Conservation (phyloP, 2,888 invertebrate species). For the Tetragnatha montana region DNA sequence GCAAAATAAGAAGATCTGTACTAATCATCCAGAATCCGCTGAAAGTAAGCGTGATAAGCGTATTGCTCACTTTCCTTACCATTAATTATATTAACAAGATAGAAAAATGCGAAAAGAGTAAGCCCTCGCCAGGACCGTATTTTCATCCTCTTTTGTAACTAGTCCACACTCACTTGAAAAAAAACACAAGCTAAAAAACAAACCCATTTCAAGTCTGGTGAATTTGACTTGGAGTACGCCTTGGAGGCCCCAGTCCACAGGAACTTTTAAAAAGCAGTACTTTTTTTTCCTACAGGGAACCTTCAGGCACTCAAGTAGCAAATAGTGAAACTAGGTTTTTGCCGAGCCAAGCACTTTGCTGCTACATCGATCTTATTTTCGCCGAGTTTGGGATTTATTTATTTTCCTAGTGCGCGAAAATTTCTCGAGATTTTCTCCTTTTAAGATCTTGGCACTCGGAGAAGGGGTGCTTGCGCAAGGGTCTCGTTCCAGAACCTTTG, state of each 20-base stretch:
- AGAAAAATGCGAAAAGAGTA: background rate
- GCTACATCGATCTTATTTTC: slow-evolving; percentile 50
- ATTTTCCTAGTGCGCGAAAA: slow-evolving; percentile 38
- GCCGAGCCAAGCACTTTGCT: slow-evolving; percentile 50
- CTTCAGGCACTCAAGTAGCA: slow-evolving; percentile 49
- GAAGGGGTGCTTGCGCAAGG: slow-evolving; percentile 23
- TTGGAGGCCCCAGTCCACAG: background rate
- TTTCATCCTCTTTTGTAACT: too few relatives aligned
- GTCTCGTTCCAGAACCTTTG: slow-evolving; percentile 34
- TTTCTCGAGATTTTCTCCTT: slow-evolving; percentile 34
- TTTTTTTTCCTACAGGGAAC: slow-evolving; percentile 14
- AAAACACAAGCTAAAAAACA: slow-evolving; percentile 15
- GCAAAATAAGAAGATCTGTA: too few relatives aligned
- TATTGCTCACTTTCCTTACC: background rate
- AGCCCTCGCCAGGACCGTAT: too few relatives aligned
- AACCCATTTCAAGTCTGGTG: slow-evolving; percentile 14
- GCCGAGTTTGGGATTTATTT: slow-evolving; percentile 52
- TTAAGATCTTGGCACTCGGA: slow-evolving; percentile 39
- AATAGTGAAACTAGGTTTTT: slow-evolving; percentile 35
- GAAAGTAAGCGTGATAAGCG: too few relatives aligned
- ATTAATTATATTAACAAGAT: background rate
- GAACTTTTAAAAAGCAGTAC: slow-evolving; percentile 12
- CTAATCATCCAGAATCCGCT: too few relatives aligned
- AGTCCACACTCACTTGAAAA: slow-evolving; percentile 6
- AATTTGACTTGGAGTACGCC: slow-evolving; percentile 36